Evolutionary conservation across 2,113 vertebrate genomes (phyloP).

Genomic region (Crotalus helleri): DNA sequence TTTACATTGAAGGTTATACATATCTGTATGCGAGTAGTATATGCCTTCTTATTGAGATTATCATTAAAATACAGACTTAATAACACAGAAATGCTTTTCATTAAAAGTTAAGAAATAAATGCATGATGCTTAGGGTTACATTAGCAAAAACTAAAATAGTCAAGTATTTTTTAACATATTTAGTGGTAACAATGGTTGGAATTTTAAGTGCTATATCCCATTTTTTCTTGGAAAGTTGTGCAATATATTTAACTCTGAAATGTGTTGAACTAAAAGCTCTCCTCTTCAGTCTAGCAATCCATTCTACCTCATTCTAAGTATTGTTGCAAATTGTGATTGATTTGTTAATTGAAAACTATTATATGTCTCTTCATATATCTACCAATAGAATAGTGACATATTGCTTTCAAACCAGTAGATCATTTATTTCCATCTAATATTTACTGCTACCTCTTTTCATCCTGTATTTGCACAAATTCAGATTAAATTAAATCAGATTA

Average conservation of each 20-base stretch:
- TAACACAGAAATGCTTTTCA: constrained; percentile 4
- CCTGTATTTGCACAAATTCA: neutral
- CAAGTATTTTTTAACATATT: neutral
- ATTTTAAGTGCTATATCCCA: neutral
- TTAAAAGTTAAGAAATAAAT: constrained; percentile 47
- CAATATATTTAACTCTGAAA: neutral
- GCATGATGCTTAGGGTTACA: constrained; percentile 47
- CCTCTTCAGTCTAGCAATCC: neutral
- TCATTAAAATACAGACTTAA: constrained; percentile 44
- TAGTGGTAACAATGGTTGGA: neutral
- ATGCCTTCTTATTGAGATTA: constrained; percentile 37
- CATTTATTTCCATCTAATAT: neutral
- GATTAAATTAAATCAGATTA: neutral
- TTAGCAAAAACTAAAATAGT: neutral
- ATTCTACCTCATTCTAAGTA: neutral
- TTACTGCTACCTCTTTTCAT: neutral
- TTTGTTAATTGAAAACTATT: neutral
- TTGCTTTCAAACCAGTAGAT: neutral
- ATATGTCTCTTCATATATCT: neutral
- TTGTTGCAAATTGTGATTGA: neutral
- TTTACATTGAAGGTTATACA: neutral
- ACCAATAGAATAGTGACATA: neutral
- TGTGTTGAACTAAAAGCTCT: neutral
- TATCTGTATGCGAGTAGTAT: neutral
- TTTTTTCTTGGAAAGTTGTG: neutral